Percentiles rank a stretch among this genome's conserved stretches.
Evolutionary conservation across 1,140 invertebrate genomes (phyloP).

Genomic region (Gonioctena quinquepunctata): DNA sequence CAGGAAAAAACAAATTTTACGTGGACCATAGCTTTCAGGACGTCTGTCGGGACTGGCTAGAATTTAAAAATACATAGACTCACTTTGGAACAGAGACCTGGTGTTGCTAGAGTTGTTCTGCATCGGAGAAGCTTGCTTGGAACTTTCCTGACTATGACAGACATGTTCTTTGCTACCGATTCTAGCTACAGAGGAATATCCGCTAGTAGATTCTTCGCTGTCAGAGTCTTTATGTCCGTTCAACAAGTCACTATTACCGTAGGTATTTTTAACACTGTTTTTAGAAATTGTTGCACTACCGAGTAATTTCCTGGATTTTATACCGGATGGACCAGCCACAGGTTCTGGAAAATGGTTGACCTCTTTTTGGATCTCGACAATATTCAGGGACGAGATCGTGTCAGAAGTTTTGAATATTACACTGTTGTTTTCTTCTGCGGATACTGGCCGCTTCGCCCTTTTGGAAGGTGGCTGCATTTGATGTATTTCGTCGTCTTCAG

Average conservation of each 20-base stretch:
- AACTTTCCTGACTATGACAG: constrained; percentile 30
- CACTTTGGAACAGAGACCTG: constrained; percentile 35
- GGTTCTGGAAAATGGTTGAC: constrained; percentile 40
- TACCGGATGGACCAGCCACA: constrained; percentile 45
- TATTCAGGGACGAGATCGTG: neutral
- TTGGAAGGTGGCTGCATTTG: constrained; percentile 57
- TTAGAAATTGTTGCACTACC: constrained; percentile 15
- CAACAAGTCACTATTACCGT: constrained; percentile 20
- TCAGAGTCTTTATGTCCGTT: constrained; percentile 49
- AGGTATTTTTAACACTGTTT: constrained; percentile 16
- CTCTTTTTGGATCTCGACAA: neutral
- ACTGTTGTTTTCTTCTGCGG: constrained; percentile 30
- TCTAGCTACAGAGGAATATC: constrained; percentile 48
- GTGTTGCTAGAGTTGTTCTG: constrained; percentile 27
- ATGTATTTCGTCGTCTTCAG: constrained; percentile 54
- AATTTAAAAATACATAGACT: constrained; percentile 12
- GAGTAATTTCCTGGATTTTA: constrained; percentile 36
- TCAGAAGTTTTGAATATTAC: constrained; percentile 10
- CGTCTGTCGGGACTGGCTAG: no score
- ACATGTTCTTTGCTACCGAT: constrained; percentile 43
- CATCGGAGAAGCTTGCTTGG: constrained; percentile 33
- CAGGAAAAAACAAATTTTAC: no score
- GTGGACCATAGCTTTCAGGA: no score
- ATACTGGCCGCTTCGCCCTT: constrained; percentile 45
- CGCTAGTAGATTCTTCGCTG: constrained; percentile 53